Evolutionary conservation across 2,888 invertebrate species (phyloP), one percentile per base, ranked within the genome.

Genomic region (Yponomeuta malinellus): DNA sequence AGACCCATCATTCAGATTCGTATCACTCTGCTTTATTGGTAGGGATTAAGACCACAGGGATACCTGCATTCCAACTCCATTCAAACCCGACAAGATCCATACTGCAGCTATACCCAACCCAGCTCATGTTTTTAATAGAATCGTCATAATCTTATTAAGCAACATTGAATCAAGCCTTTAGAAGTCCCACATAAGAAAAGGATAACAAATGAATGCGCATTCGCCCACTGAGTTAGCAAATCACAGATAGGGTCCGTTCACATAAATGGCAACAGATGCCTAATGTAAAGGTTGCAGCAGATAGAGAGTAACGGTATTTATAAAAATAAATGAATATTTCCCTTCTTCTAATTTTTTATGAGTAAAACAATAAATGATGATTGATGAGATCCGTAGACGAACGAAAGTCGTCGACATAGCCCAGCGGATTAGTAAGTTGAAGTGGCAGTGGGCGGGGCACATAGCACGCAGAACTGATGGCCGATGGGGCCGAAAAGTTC

Each of bases 131-230:
- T 31, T 15, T 29, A 68, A 68, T 68, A 68, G 68, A 68, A 68
- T 52, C 52, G 52, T 68, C 68, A 68, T 68, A 59, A 68, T 68
- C 68, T 52, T 68, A 68, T 68, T 68, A 68, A 52, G 67, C 33
- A 33, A 33, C 68, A 68, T 68, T 52, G 68, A 68, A 68, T 68
- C 68, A 68, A 52, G 29, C 68, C 68, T 29, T 68, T 68, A 23
- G 68, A 68, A 68, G 52, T 68, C 31, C 48, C 10, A 12, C 48
- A 43, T 23, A 31, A 68, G 68, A 68, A 68, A 37, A 37, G 68
- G 29, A 15, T 31, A 52, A 68, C 68, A 68, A 31, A 68, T 48
- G 52, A 15, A 48, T 31, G 15, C 48, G 68, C 43, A 10, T 37
- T 6, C 68, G 68, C 68, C 52, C 12, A 68, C 65, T 29, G 52